A percentile compares a stretch with the other conserved stretches of the same genome.
phyloP scores from a whole-genome alignment of 2,797 vertebrate species.

The Pitangus sulphuratus region DNA sequence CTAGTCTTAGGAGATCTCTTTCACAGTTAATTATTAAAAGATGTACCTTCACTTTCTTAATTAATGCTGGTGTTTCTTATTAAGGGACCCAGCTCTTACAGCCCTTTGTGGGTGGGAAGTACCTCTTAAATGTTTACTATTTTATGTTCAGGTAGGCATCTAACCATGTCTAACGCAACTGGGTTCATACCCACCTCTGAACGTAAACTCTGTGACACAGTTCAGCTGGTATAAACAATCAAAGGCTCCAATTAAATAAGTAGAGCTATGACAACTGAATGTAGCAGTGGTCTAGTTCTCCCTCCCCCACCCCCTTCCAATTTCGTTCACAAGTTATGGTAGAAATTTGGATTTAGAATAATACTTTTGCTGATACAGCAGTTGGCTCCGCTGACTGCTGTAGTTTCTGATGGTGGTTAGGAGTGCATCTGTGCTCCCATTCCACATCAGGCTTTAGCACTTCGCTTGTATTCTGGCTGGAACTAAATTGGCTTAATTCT shows the following conservation, averaged over 20 bases:
- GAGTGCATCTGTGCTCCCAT: not conserved
- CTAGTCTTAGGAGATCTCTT: not conserved
- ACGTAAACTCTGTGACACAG: not conserved
- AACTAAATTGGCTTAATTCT: not conserved
- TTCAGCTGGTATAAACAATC: not conserved
- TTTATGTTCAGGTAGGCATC: not conserved
- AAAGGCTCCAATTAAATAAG: not conserved
- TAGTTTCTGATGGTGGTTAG: not conserved
- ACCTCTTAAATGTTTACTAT: not conserved
- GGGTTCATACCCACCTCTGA: not conserved
- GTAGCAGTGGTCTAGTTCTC: not conserved
- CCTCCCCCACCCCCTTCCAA: too few relatives aligned
- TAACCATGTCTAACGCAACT: not conserved
- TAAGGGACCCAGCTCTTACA: not conserved
- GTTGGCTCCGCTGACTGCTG: not conserved
- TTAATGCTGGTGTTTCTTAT: not conserved
- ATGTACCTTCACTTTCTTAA: not conserved
- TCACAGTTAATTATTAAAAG: constrained; percentile 49
- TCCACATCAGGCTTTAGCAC: not conserved
- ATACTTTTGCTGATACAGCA: not conserved
- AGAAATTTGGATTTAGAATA: not conserved
- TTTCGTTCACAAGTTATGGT: not conserved
- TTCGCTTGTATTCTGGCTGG: not conserved
- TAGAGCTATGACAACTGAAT: not conserved
- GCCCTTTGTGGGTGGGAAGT: not conserved